Conservation (phyloP, 2,113 vertebrate species). For the Lucifuga dentata region DNA sequence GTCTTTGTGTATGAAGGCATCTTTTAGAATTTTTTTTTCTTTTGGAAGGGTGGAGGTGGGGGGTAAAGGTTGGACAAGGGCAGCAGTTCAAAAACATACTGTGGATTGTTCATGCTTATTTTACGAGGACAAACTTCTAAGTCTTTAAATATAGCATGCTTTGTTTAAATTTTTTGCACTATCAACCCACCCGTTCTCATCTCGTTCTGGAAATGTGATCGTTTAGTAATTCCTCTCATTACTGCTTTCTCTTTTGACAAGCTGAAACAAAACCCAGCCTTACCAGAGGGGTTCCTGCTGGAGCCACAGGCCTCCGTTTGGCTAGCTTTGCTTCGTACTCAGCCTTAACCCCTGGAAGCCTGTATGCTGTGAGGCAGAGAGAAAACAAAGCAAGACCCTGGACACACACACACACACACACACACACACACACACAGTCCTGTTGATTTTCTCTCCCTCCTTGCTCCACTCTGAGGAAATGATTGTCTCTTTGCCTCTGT, state of each 20-base stretch:
- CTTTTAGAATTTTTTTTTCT: constrained; percentile 29
- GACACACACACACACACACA: constrained; percentile 34
- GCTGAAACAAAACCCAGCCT: constrained; percentile 62
- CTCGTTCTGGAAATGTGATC: constrained; percentile 52
- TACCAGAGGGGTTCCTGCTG: constrained; percentile 54
- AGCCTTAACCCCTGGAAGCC: constrained; percentile 74
- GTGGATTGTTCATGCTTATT: constrained; percentile 21
- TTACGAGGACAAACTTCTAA: constrained; percentile 5
- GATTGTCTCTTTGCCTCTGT: constrained; percentile 74
- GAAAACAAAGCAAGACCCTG: constrained; percentile 71
- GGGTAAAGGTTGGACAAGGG: not conserved
- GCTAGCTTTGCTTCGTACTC: constrained; percentile 64
- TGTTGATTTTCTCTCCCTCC: constrained; percentile 69
- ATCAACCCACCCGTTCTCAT: constrained; percentile 32
- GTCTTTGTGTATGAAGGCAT: constrained; percentile 39
- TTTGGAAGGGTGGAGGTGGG: no score
- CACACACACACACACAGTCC: constrained; percentile 52
- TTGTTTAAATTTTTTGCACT: constrained; percentile 28
- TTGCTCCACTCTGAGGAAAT: constrained; percentile 70
- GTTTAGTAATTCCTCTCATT: constrained; percentile 73
- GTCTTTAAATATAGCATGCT: constrained; percentile 29
- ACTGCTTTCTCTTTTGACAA: constrained; percentile 50
- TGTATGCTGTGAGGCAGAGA: constrained; percentile 69
- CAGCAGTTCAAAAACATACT: constrained; percentile 2
- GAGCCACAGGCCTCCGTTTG: constrained; percentile 65